phyloP scores from a whole-genome alignment of 2,797 vertebrate species.

The Mionectes olivaceus region DNA sequence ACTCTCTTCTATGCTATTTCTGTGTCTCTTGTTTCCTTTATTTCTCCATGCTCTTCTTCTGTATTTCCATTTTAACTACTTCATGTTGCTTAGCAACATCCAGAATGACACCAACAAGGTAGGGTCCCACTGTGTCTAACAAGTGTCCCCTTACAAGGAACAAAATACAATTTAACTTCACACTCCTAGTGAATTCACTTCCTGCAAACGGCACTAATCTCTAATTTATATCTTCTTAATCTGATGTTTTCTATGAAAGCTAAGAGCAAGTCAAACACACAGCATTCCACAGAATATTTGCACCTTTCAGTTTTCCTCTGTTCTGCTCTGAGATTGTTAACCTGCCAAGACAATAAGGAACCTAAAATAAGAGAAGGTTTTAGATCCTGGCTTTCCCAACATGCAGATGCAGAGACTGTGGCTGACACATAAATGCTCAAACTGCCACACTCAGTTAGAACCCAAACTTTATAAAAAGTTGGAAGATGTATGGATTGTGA shows the following conservation, averaged over 20 bases:
- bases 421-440: neutral
- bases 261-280: neutral
- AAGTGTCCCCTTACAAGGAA: neutral
- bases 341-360: neutral
- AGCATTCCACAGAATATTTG: neutral
- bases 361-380: neutral
- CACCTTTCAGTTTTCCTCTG: neutral
- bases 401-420: neutral
- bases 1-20: neutral
- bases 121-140: neutral
- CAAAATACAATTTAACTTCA: neutral
- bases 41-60: neutral
- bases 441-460: neutral
- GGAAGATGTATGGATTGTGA: neutral
- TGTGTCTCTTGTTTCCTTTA: neutral
- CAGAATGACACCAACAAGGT: constrained; percentile 1
- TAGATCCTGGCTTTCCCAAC: neutral
- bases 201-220: neutral
- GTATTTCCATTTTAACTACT: neutral
- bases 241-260: neutral
- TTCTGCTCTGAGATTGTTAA: neutral
- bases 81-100: constrained; percentile 57
- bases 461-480: neutral
- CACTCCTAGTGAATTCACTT: neutral
- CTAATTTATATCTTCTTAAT: neutral